A percentile compares a stretch with the other conserved stretches of the same genome.
Conservation (phyloP, 2,797 vertebrate genomes). For the Enteromius treurensis region DNA sequence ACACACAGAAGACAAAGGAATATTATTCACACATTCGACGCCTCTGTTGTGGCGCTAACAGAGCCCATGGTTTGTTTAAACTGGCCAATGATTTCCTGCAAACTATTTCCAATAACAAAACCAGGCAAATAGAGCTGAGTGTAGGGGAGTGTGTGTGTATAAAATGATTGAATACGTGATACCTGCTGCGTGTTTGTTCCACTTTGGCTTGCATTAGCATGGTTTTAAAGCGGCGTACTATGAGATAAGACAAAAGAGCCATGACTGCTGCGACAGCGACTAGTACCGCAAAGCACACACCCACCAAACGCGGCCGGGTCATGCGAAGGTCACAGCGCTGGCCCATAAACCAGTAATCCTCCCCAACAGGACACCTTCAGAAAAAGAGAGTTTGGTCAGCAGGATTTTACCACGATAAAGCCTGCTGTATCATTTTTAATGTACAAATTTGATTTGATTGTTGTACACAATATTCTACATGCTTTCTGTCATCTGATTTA, state of each 20-base stretch:
- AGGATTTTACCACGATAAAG: background rate
- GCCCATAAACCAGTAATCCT: conserved; percentile 72
- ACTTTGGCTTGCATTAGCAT: conserved; percentile 86
- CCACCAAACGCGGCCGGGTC: conserved; percentile 80
- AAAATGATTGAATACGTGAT: conserved; percentile 40
- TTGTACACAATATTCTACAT: background rate
- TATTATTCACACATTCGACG: background rate
- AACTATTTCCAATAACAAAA: conserved; percentile 46
- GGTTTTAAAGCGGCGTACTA: conserved; percentile 80
- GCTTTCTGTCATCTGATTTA: background rate
- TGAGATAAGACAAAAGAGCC: conserved; percentile 71
- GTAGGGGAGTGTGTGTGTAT: conserved; percentile 9
- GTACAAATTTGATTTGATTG: background rate
- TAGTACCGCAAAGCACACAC: conserved; percentile 77
- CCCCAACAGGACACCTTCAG: conserved; percentile 57
- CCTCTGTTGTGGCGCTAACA: conserved; percentile 1
- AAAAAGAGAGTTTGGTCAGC: background rate
- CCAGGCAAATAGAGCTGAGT: background rate
- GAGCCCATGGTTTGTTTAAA: conserved; percentile 48
- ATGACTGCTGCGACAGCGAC: conserved; percentile 74
- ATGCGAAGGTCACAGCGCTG: conserved; percentile 82
- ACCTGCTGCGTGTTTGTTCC: conserved; percentile 92
- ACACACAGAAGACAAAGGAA: conserved; percentile 21
- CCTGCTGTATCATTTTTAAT: background rate
- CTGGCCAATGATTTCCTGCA: conserved; percentile 38